Base-by-base conservation (phyloP, 1,140 invertebrate genomes). In the Procambarus virginalis region DNA sequence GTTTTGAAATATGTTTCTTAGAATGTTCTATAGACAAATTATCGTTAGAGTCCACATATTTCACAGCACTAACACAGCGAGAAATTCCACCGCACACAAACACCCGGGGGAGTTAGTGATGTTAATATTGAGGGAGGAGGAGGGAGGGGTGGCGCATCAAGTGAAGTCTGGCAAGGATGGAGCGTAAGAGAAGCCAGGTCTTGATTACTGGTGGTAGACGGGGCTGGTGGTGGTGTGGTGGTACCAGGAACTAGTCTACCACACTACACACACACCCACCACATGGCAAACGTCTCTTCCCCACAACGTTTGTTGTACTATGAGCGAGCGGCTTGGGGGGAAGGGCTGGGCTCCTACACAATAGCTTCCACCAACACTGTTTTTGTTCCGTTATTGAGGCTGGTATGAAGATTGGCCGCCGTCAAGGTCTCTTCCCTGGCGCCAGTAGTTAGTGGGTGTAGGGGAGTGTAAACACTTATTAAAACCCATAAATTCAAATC, bases 1-100 rank as follows among this genome's bases (percentile, higher is more conserved):
- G 68, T 73, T 73, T 73, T 73, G 14, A 73, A 73, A 34, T 73
- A 20, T 73, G 10, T 73, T 73, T 73, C 68, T 73, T 34, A 34
- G 68, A 73, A 73, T 73, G 6, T 34, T 73, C 68, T 73, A 73
- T 34, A 6, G n/a, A 73, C 22, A 34, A 34, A 34, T 73, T 73
- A n/a, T 73, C 8, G 8, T n/a, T 34, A 73, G 22, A 73, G 5
- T 20, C 8, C 68, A 73, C 68, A 34, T 73, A 20, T 20, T 64
- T 64, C 17, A 17, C 4, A 17, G 17, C 12, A 20, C 60, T 20
- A 8, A 58, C 12, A 17, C 17, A 17, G 14, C 60, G 12, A 17
- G 4, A 5, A 20, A 4, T 20, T 64, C 17, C 60, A 20, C 4
- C 17, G 12, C 20, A 64, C 14, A 64, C 20, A 64, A 20, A 10